Base-by-base conservation (phyloP, 2,797 vertebrate species). In the Eulemur albifrons region DNA sequence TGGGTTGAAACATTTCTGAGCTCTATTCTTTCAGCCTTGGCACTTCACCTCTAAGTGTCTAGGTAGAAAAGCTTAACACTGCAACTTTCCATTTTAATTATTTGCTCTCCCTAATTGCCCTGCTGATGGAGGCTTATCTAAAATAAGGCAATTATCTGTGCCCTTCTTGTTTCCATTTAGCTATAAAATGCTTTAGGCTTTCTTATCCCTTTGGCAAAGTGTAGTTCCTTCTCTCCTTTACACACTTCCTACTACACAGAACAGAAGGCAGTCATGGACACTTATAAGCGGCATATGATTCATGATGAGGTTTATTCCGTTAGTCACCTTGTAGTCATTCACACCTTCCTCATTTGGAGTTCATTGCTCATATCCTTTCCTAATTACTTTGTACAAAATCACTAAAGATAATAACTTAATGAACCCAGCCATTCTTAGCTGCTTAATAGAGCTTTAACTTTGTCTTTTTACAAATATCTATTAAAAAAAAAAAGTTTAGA, bases 331-430 rank as follows among this genome's bases (percentile, higher is more conserved):
- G 72, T n/a, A 72, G 9, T 57, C 67, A 69, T 61, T 43, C 88
- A 88, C n/a, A 85, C 15, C 63, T 45, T 50, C 76, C 77, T 95
- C 72, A 67, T 91, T 83, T 81, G 77, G 40, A 77, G 14, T 7
- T 81, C 48, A 32, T 10, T 79, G 38, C 40, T 93, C 90, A 82
- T 3, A 81, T 45, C 69, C 52, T 75, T 83, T 59, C 43, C 50
- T 80, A 95, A 97, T 93, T 77, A 95, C 54, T 88, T 65, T 72
- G 77, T 40, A 80, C 38, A 90, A 89, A 83, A 90, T 38, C 17
- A 3, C 61, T 79, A 76, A 86, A 69, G 65, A 83, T 50, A 91
- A 84, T 81, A 92, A 86, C 32, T 89, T 81, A 81, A 92, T 52
- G 81, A 93, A 77, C 40, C n/a, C 4, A 59, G 17, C 35, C n/a